Base-by-base conservation (phyloP, 2,797 vertebrate species). In the Phoeniculus purpureus region DNA sequence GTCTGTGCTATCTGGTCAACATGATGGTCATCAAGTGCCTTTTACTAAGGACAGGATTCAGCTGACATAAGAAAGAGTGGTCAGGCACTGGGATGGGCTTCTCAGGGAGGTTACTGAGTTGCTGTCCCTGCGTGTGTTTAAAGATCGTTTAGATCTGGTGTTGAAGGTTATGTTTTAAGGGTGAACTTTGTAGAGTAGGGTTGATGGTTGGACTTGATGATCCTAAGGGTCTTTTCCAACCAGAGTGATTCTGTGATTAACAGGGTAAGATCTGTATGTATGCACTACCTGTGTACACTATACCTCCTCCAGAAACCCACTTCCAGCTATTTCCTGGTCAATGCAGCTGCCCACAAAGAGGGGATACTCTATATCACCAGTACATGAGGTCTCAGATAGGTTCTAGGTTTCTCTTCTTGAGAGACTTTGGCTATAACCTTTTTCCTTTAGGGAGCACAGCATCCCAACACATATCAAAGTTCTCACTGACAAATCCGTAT, bases 241-340 rank as follows among this genome's bases (percentile, higher is more conserved):
- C 37, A 37, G 37, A 37, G 37, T 93, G 60, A 71, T 50, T 76
- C 55, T 25, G 61, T 40, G 83, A 47, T 29, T 20, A 71, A 48
- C 26, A 70, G 6, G 31, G 31, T 15, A 65, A n/a, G 52, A 68
- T 72, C 93, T 77, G 31, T 25, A 43, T 6, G 3, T 48, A 25
- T 47, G 32, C 54, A 64, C 26, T 31, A 51, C 76, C 52, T 76
- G 52, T 64, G 85, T 14, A 23, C 18, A 4, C 34, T 51, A 40
- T 55, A 64, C 15, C 50, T 78, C 59, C 51, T 21, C 13, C 88
- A 88, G 90, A 96, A 95, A 87, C 16, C 27, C 10, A 34, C 22
- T 56, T 81, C 51, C 73, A 79, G 66, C 13, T 66, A 14, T 75
- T 50, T 61, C 21, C 55, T 31, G 14, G 52, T 40, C 62, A 62